Conservation (phyloP, 2,888 invertebrate genomes). For the Oscheius myriophilus region DNA sequence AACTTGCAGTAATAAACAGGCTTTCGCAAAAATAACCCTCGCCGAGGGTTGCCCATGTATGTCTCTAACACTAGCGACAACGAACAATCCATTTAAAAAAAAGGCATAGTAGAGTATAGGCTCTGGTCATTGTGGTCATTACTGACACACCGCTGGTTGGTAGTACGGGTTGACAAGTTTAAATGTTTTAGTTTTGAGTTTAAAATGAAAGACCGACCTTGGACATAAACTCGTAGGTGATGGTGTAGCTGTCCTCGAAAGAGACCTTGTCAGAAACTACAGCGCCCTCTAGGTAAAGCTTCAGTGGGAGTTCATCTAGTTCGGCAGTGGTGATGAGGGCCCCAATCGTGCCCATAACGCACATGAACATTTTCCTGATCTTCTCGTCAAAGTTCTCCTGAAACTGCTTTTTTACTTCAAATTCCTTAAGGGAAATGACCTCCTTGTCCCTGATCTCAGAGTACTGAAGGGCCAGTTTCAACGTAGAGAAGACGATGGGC, state of each 20-base stretch:
- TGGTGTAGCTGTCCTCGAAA: constrained; percentile 93
- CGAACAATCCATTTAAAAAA: no score
- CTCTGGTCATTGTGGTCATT: no score
- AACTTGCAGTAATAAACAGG: no score
- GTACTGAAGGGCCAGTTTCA: constrained; percentile 77
- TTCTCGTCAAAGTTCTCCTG: constrained; percentile 98
- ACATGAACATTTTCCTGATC: constrained; percentile 96
- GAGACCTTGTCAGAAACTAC: constrained; percentile 77
- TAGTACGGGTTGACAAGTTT: no score
- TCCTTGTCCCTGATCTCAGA: constrained; percentile 30
- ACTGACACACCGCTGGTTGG: no score
- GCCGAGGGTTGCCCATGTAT: no score
- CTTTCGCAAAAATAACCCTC: no score
- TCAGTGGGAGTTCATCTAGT: constrained; percentile 88
- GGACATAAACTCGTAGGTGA: constrained; percentile 93
- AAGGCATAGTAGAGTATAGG: no score
- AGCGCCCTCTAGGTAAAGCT: constrained; percentile 89
- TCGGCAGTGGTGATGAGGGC: constrained; percentile 90
- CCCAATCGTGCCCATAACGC: constrained; percentile 93
- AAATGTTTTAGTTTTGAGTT: neutral
- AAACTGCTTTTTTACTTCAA: constrained; percentile 5
- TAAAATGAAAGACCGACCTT: constrained; percentile 34
- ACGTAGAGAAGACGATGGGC: constrained; percentile 92
- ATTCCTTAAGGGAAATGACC: neutral
- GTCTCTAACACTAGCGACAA: no score